Conservation (phyloP, 2,113 vertebrate genomes). For the Scalopus aquaticus region DNA sequence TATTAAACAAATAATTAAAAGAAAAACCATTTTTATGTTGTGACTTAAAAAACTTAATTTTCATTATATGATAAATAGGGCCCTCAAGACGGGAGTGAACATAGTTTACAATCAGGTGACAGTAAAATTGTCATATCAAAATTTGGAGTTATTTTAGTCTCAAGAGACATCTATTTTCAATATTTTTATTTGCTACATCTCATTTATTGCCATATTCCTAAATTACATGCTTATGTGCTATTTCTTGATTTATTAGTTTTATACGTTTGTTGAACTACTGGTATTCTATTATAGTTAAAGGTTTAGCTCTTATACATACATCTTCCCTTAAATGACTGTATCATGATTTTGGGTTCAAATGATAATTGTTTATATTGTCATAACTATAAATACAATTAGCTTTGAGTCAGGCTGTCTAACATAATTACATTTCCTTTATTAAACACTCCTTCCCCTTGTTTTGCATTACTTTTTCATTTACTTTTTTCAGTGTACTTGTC, state of each 20-base stretch:
- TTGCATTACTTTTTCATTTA: neutral
- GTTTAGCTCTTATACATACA: neutral
- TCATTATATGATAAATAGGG: neutral
- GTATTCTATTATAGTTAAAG: neutral
- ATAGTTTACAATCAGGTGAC: neutral
- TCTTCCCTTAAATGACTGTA: neutral
- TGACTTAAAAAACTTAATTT: neutral
- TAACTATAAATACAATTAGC: neutral
- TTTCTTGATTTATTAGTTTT: conserved; percentile 2
- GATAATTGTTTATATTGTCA: conserved; percentile 6
- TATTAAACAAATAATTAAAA: neutral
- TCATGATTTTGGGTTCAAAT: conserved; percentile 19
- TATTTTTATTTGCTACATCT: neutral
- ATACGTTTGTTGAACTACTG: neutral
- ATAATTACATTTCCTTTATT: neutral
- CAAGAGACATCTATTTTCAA: neutral
- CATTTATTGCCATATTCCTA: neutral
- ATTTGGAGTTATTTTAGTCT: neutral
- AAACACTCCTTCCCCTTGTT: neutral
- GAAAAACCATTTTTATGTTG: neutral
- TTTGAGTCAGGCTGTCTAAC: neutral
- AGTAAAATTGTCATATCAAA: neutral
- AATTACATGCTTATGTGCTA: neutral
- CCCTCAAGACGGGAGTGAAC: neutral
- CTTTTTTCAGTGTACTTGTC: neutral